Conservation (phyloP, 2,797 vertebrate species). For the Triplophysa yarkandensis region DNA sequence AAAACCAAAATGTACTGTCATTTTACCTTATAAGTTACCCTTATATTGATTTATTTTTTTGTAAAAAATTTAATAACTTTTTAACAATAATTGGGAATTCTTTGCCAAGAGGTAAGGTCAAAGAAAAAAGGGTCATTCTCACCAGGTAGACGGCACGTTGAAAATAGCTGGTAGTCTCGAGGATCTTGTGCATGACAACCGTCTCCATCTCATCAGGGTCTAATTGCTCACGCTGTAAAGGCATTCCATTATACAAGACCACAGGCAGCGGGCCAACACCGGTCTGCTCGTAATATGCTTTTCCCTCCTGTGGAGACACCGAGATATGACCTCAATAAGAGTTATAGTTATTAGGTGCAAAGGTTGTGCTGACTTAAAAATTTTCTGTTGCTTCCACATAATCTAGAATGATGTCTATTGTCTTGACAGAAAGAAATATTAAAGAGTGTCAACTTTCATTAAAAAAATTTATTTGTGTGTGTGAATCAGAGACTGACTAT, state of each 20-base stretch:
- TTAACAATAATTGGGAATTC: background rate
- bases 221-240: conserved; percentile 89
- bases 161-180: conserved; percentile 93
- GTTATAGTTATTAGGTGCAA: background rate
- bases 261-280: conserved; percentile 91
- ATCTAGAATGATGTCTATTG: background rate
- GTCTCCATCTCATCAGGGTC: conserved; percentile 96
- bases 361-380: background rate
- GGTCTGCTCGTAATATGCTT: conserved; percentile 88
- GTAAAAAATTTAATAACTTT: too few relatives aligned
- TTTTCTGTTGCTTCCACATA: background rate
- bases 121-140: conserved; percentile 60
- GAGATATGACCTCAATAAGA: background rate
- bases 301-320: conserved; percentile 78
- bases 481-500: background rate
- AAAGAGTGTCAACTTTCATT: background rate
- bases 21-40: too few relatives aligned
- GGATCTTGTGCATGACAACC: conserved; percentile 95
- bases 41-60: too few relatives aligned
- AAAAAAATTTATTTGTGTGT: background rate
- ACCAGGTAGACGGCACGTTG: conserved; percentile 95
- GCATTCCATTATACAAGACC: conserved; percentile 94
- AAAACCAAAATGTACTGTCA: too few relatives aligned
- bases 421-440: background rate
- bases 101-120: background rate